Base-by-base conservation (phyloP, 2,113 vertebrate species). In the Coptodon rendalli region DNA sequence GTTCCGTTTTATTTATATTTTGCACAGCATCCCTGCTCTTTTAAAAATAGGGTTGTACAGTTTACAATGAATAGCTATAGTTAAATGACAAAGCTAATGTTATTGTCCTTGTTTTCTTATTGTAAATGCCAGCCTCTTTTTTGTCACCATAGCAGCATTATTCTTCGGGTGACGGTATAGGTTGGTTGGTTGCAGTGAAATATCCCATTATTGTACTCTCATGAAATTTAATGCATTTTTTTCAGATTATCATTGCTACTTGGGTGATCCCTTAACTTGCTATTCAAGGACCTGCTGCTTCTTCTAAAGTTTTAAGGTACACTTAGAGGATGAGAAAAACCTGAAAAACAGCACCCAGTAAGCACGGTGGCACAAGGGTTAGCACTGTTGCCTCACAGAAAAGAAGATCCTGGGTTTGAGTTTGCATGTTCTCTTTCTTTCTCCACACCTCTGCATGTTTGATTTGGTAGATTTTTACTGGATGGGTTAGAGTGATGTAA, bases 121-220 rank as follows among this genome's bases (percentile, higher is more conserved):
- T 43, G 36, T 71, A 14, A 14, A 71, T 71, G 36, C n/a, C 7
- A 71, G 0, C 12, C n/a, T 71, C n/a, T 71, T 71, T 59, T 71
- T 71, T 24, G n/a, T 71, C 38, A 73, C 13, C 7, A 9, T 27
- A 4, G 5, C 22, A 45, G 3, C 66, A 43, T 24, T 73, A 27
- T 73, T 73, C 7, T 71, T 43, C 0, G 0, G 0, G 2, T 16
- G 7, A 71, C 2, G 0, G 27, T 76, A 19, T 31, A 31, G 71
- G 43, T 29, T 29, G 8, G 14, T 29, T 29, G 10, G 4, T 11
- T 50, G 4, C 19, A 78, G 9, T 50, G 10, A 50, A 29, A 19
- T 31, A 50, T 78, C 4, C 40, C 24, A 76, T 29, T 8, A 76
- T 31, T 50, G 43, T 29, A 50, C 7, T 50, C 24, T 48, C 14